phyloP scores from a whole-genome alignment of 30 jellyfish, hydroid and myxozoan species.

The Aurelia aurita complex sp. Pacific region DNA sequence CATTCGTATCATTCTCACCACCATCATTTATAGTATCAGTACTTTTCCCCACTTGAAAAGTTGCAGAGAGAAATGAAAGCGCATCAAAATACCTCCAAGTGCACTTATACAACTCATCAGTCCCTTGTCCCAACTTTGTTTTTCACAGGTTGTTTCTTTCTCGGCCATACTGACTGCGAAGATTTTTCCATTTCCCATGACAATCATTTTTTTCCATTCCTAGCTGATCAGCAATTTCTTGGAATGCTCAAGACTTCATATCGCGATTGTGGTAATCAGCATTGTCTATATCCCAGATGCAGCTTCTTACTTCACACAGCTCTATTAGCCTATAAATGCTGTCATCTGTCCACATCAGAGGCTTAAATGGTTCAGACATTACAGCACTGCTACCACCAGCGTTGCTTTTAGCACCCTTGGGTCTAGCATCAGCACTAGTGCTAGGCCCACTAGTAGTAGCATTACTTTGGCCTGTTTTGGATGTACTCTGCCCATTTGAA shows the following conservation, averaged over 20 bases:
- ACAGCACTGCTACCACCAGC: no score
- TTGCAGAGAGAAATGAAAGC: conserved; percentile 26
- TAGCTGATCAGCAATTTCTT: no score
- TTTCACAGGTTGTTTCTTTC: neutral
- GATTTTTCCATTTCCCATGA: neutral
- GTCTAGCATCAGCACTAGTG: neutral
- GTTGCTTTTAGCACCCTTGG: no score
- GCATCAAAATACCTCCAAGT: conserved; percentile 36
- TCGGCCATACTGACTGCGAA: neutral
- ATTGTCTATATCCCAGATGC: no score
- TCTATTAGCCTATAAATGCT: no score
- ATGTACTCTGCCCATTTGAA: neutral
- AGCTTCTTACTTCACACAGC: no score
- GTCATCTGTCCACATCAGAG: no score
- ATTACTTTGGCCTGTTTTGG: neutral
- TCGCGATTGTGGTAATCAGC: no score
- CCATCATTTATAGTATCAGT: conserved; percentile 25
- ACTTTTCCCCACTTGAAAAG: conserved; percentile 18
- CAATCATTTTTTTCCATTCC: neutral
- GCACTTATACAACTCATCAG: conserved; percentile 32
- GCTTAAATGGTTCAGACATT: no score
- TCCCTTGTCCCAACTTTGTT: conserved; percentile 9
- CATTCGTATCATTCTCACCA: conserved; percentile 4
- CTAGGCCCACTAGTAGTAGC: conserved; percentile 8
- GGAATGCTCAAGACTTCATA: no score